Evolutionary conservation across 2,888 invertebrate species (phyloP), one percentile per base, ranked within the genome.

Genomic region (Miltochrista miniata): DNA sequence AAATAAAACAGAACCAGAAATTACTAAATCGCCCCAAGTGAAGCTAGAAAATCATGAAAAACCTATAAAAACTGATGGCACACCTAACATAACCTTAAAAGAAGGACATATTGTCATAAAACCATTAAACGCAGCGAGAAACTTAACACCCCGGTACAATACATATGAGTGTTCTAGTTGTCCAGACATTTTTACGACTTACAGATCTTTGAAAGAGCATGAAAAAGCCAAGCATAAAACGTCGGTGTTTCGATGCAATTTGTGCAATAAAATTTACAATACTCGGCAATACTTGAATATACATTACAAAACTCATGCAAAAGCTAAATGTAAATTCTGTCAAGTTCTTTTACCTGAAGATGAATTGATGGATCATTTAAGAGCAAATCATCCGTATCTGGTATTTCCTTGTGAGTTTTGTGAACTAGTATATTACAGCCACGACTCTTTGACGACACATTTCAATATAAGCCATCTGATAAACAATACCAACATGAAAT

Each of bases 281-380:
- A 75, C 80, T 0, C 72, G 75, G 24, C 75, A 79, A 48, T 76
- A 75, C 51, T 60, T 83, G 35, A 75, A 78, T 43, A 59, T 73
- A 8, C 83, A 83, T 58, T 77, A 80, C 37, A 73, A 72, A 30
- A 70, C 72, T 0, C 83, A 83, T 54, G 51, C 52, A 0, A 73
- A 63, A 48, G 68, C 68, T 2, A 69, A 74, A 44, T 83, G 83
- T 49, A 77, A 72, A 47, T 64, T 76, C 36, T 83, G 83, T 33
- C 70, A 71, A 33, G 33, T 62, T 5, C 56, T 78, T 29, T 43
- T 78, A 0, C 67, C 71, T 1, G 70, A 74, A 48, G 66, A 54
- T 0, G 64, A 73, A 15, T 42, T 82, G 11, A 65, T 75, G 51
- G 64, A 72, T 2, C 83, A 83, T 58, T 63, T 83, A n/a, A 71